Evolutionary conservation across 1,140 invertebrate species (phyloP).

Genomic region (Papilio glaucus): DNA sequence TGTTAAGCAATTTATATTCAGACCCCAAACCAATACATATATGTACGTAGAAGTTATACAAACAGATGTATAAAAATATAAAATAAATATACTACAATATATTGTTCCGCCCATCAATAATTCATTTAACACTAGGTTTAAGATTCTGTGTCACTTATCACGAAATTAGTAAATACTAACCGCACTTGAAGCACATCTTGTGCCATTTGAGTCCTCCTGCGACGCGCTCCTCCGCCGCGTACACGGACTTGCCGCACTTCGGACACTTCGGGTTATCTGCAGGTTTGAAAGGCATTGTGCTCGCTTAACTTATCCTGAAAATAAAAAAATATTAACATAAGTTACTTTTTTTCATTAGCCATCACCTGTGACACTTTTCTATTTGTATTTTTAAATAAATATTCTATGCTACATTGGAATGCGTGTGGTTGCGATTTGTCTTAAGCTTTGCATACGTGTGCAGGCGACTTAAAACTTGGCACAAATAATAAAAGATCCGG

Average conservation of each 20-base stretch:
- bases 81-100: no score
- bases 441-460: neutral
- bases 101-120: no score
- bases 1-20: no score
- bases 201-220: constrained; percentile 99
- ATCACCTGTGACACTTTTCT: neutral
- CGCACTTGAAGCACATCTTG: constrained; percentile 99
- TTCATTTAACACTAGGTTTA: no score
- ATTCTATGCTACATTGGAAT: neutral
- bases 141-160: neutral
- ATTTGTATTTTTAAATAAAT: neutral
- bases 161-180: constrained; percentile 84
- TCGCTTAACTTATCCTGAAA: constrained; percentile 85
- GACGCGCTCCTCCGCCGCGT: constrained; percentile 98
- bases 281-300: constrained; percentile 98
- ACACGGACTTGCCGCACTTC: constrained; percentile 98
- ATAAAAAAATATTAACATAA: constrained; percentile 55
- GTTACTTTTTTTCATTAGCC: neutral
- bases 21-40: no score
- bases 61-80: no score
- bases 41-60: no score
- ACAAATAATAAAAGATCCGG: neutral
- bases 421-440: neutral
- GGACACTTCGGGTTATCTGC: constrained; percentile 98
- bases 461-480: constrained; percentile 41